phyloP scores from a whole-genome alignment of 1,140 invertebrate genomes.

The Olivierus martensii region DNA sequence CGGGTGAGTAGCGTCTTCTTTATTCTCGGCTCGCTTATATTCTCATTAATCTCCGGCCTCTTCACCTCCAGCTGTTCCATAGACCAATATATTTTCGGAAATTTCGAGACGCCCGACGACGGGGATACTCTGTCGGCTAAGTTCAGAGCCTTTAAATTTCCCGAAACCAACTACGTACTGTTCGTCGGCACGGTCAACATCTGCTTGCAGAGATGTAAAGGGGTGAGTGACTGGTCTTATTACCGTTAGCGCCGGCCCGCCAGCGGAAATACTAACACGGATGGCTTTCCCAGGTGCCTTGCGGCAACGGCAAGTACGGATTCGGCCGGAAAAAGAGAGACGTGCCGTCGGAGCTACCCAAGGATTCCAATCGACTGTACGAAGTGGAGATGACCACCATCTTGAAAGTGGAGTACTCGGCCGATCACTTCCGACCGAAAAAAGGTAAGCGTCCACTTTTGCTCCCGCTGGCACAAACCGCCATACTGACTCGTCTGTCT shows the following conservation, averaged over 20 bases:
- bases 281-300: slow-evolving; percentile 48
- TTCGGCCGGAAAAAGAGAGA: slow-evolving; percentile 53
- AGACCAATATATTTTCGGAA: slow-evolving; percentile 82
- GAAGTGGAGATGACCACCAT: slow-evolving; percentile 81
- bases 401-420: slow-evolving; percentile 55
- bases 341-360: slow-evolving; percentile 26
- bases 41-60: too few relatives aligned
- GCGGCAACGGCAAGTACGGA: slow-evolving; percentile 71
- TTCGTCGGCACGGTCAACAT: slow-evolving; percentile 84
- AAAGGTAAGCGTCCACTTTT: slow-evolving; percentile 4
- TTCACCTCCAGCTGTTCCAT: slow-evolving; percentile 59
- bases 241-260: background rate
- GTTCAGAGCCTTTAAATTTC: slow-evolving; percentile 77
- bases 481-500: too few relatives aligned
- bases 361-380: slow-evolving; percentile 63
- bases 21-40: too few relatives aligned
- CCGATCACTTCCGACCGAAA: slow-evolving; percentile 11
- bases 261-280: background rate
- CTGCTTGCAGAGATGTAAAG: slow-evolving; percentile 73
- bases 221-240: slow-evolving; percentile 42
- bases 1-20: slow-evolving; percentile 43
- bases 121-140: slow-evolving; percentile 73
- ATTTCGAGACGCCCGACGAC: slow-evolving; percentile 64
- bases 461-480: too few relatives aligned
- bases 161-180: slow-evolving; percentile 80